Conservation (phyloP, 2,113 vertebrate species). For the Emydocephalus ijimae region DNA sequence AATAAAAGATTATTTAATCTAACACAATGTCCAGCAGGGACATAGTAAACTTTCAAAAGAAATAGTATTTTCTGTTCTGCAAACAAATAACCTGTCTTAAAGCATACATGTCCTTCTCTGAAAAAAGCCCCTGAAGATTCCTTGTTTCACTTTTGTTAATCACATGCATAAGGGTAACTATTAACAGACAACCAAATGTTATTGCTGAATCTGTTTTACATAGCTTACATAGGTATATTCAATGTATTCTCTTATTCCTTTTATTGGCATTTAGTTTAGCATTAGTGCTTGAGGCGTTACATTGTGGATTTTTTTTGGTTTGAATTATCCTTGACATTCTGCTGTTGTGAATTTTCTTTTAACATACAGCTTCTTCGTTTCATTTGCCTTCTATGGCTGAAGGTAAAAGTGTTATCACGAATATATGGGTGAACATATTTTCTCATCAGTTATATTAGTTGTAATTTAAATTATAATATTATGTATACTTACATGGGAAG, state of each 20-base stretch:
- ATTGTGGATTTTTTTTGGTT: not conserved
- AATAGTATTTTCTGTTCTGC: slow-evolving; percentile 17
- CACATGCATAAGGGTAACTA: slow-evolving; percentile 15
- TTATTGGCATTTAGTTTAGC: slow-evolving; percentile 37
- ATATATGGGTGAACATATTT: not conserved
- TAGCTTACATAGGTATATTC: slow-evolving; percentile 34
- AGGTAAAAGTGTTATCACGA: not conserved
- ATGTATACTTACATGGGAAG: not conserved
- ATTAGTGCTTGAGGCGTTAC: slow-evolving; percentile 33
- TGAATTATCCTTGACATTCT: not conserved
- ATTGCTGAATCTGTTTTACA: slow-evolving; percentile 24
- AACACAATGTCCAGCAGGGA: slow-evolving; percentile 32
- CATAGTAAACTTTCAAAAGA: not conserved
- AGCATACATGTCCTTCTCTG: not conserved
- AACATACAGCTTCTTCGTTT: slow-evolving; percentile 1
- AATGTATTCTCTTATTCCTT: slow-evolving; percentile 28
- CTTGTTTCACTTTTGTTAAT: slow-evolving; percentile 44
- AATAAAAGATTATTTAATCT: slow-evolving; percentile 36
- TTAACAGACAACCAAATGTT: slow-evolving; percentile 20
- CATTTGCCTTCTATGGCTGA: not conserved
- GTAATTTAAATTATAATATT: not conserved
- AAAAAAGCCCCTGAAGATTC: not conserved
- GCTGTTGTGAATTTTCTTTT: slow-evolving; percentile 25
- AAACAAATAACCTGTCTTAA: slow-evolving; percentile 34
- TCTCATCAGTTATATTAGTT: not conserved